phyloP scores from a whole-genome alignment of 2,113 vertebrate genomes.

The Pimephales promelas region DNA sequence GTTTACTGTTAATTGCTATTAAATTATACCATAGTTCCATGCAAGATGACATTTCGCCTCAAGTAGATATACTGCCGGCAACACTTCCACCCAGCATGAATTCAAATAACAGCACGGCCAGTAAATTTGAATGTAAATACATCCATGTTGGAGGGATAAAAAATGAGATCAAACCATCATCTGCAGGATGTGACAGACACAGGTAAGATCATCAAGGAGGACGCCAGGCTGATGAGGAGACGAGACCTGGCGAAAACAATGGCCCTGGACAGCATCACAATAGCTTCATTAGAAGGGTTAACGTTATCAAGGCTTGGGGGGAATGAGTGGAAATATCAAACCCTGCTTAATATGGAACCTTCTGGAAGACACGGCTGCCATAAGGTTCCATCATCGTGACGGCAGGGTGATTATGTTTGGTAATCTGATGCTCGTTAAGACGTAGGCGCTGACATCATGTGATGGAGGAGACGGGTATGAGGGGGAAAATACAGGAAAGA shows the following conservation, averaged over 20 bases:
- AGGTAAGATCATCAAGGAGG: conserved; percentile 66
- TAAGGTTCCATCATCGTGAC: conserved; percentile 62
- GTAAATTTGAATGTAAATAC: conserved; percentile 78
- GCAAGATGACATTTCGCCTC: conserved; percentile 67
- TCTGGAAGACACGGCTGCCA: conserved; percentile 45
- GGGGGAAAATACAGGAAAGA: conserved; percentile 2
- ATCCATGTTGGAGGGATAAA: conserved; percentile 46
- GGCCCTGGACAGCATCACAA: conserved; percentile 78
- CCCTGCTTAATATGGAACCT: conserved; percentile 63
- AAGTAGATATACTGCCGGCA: conserved; percentile 69
- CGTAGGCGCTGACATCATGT: conserved; percentile 53
- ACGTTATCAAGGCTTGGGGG: conserved; percentile 74
- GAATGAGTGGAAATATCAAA: conserved; percentile 77
- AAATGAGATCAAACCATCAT: conserved; percentile 58
- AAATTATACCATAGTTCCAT: conserved; percentile 64
- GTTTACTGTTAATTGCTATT: conserved; percentile 70
- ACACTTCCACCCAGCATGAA: conserved; percentile 70
- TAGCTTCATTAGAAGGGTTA: conserved; percentile 79
- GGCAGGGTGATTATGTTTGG: conserved; percentile 62
- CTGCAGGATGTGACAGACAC: conserved; percentile 63
- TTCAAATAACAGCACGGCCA: conserved; percentile 75
- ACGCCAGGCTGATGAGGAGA: conserved; percentile 57
- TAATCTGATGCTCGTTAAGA: conserved; percentile 71
- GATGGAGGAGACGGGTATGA: conserved; percentile 41
- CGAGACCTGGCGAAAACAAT: conserved; percentile 75